These are phyloP conservation scores for Hexactinellida sp. DNA, from an alignment of 37 sponge, comb jelly and placozoan genomes.

Conservation along the genomic window DNA sequence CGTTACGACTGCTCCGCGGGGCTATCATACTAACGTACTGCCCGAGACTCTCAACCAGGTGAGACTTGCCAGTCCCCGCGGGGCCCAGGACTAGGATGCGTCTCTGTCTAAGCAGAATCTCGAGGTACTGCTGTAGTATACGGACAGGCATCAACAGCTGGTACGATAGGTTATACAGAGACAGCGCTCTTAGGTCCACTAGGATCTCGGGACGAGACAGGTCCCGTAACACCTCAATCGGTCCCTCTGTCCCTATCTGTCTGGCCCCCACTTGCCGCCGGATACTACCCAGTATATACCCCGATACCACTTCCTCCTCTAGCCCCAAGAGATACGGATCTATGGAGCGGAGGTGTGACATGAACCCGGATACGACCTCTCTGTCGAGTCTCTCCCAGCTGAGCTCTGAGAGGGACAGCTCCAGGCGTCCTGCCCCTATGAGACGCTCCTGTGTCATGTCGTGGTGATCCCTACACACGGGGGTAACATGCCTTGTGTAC, in stretches of 20 bases:
- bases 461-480: conserved; percentile 1
- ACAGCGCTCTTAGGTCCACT: background rate
- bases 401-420: background rate
- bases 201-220: background rate
- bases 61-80: background rate
- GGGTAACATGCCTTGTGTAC: no score
- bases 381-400: background rate
- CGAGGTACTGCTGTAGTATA: background rate
- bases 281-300: background rate
- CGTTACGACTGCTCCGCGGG: background rate
- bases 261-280: background rate
- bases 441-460: conserved; percentile 1
- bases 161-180: background rate
- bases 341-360: background rate
- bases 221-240: background rate
- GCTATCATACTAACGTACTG: background rate
- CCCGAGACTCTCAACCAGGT: background rate
- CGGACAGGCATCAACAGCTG: background rate
- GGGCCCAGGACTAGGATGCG: background rate
- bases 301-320: background rate
- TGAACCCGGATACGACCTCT: background rate
- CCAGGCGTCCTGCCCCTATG: background rate
- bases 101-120: background rate
- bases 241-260: background rate
- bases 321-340: background rate